These are phyloP conservation scores for Caranx ignobilis DNA, from an alignment of 2,113 vertebrate species.

Conservation along the genomic window DNA sequence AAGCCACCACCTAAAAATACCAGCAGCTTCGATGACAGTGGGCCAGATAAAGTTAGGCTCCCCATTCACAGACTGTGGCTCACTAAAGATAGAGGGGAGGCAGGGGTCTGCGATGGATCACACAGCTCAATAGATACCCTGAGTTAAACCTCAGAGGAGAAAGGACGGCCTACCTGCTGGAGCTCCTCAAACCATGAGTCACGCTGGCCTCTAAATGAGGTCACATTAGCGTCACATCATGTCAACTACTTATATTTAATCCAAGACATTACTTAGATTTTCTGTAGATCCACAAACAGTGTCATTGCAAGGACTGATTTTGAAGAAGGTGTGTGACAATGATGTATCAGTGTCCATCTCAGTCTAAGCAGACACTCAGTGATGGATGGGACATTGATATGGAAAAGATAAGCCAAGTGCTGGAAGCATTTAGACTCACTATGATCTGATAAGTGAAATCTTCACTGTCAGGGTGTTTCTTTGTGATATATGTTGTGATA, in stretches of 20 bases:
- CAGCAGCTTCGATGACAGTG: slow-evolving; percentile 72
- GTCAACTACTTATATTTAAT: too few relatives aligned
- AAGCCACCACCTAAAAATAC: slow-evolving; percentile 80
- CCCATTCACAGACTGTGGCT: slow-evolving; percentile 68
- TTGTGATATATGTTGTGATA: neutral
- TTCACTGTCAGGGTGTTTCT: neutral
- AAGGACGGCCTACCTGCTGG: slow-evolving; percentile 50
- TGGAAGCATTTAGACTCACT: slow-evolving; percentile 10
- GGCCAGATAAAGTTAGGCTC: slow-evolving; percentile 77
- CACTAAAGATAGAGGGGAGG: slow-evolving; percentile 76
- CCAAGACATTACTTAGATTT: too few relatives aligned
- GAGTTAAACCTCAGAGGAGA: slow-evolving; percentile 53
- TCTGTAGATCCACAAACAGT: too few relatives aligned
- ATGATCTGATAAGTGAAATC: neutral
- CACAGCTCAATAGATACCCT: slow-evolving; percentile 63
- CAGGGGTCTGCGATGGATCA: slow-evolving; percentile 58
- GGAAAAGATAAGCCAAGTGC: slow-evolving; percentile 9
- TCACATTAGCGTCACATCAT: slow-evolving; percentile 14
- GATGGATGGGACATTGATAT: slow-evolving; percentile 19
- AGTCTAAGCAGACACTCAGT: neutral
- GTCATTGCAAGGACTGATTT: too few relatives aligned
- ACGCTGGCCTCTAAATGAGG: slow-evolving; percentile 30
- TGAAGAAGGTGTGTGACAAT: too few relatives aligned
- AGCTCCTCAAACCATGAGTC: slow-evolving; percentile 48
- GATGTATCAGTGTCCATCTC: neutral